These are phyloP conservation scores for Rissa tridactyla DNA, from an alignment of 2,113 vertebrate genomes.

Conservation along the genomic window DNA sequence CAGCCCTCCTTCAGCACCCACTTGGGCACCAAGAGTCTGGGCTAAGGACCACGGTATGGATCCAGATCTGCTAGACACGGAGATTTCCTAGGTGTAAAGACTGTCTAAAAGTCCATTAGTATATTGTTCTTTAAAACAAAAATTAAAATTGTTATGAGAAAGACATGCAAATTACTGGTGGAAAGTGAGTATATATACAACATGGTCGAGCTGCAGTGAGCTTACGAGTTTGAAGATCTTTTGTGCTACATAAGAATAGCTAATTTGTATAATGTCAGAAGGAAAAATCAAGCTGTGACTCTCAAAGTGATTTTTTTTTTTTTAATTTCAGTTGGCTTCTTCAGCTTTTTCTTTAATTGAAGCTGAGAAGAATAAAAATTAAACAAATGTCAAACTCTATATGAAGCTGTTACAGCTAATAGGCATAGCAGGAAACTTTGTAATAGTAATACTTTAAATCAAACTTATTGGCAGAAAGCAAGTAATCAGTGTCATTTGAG, in stretches of 20 bases:
- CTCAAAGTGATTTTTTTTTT: background rate
- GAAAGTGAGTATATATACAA: background rate
- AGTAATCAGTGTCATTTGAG: background rate
- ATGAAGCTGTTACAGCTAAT: background rate
- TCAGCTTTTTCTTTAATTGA: background rate
- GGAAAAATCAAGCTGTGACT: background rate
- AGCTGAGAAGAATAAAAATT: background rate
- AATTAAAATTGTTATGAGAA: background rate
- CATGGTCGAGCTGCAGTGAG: background rate
- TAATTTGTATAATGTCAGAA: background rate
- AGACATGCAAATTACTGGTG: background rate
- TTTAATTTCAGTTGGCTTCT: background rate
- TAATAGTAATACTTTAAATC: background rate
- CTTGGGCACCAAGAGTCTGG: background rate
- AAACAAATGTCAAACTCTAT: background rate
- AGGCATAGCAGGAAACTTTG: background rate
- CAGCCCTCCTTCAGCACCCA: too few species aligned
- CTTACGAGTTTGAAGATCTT: background rate
- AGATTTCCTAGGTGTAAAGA: background rate
- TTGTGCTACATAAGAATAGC: background rate
- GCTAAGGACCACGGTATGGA: fast-evolving
- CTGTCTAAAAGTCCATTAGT: background rate
- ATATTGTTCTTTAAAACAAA: background rate
- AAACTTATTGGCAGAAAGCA: background rate
- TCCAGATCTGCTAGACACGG: background rate